These are phyloP conservation scores for Seira sanloemensis DNA, from an alignment of 2,888 invertebrate species.

Conservation along the genomic window DNA sequence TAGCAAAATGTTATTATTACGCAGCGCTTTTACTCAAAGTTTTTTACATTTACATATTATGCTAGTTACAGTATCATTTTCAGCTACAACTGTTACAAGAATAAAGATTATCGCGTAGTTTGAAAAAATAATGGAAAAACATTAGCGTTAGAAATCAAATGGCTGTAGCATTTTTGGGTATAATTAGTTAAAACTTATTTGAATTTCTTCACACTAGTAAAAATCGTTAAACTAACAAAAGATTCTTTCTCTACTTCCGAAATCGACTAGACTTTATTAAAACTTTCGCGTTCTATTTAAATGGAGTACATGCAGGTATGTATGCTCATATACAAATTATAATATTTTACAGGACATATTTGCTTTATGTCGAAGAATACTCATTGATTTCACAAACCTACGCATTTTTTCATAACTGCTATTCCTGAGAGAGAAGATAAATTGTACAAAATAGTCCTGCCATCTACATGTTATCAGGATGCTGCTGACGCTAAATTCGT, in stretches of 20 bases:
- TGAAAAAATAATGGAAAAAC: not conserved
- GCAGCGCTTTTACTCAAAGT: too few species aligned
- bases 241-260: too few species aligned
- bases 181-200: too few species aligned
- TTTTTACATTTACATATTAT: too few species aligned
- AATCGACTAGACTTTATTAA: conserved; percentile 57
- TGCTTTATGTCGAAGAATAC: not conserved
- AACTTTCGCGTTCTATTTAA: conserved; percentile 46
- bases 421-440: conserved; percentile 37
- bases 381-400: not conserved
- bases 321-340: not conserved
- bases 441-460: too few species aligned
- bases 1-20: too few species aligned
- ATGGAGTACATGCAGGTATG: conserved; percentile 14
- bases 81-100: conserved; percentile 1
- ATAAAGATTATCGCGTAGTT: not conserved
- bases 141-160: not conserved
- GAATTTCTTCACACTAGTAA: too few species aligned
- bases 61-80: too few species aligned
- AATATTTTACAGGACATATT: not conserved
- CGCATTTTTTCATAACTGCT: not conserved
- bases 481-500: conserved; percentile 8
- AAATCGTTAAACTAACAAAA: too few species aligned
- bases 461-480: too few species aligned
- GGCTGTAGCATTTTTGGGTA: too few species aligned